Evolutionary conservation across 1,140 invertebrate genomes (phyloP).

Genomic region (Ylistrum balloti): DNA sequence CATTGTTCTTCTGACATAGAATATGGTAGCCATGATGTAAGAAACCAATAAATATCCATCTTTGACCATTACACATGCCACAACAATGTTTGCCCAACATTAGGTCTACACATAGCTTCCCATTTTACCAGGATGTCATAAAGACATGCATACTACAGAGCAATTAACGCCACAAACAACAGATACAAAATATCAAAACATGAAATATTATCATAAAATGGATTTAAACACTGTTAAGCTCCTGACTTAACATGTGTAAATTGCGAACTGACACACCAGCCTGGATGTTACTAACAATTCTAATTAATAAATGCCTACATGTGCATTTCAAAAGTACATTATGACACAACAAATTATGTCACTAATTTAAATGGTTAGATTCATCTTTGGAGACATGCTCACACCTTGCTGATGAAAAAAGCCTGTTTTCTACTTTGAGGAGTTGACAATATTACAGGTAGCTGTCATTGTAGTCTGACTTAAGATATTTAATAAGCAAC

Average conservation of each 20-base stretch:
- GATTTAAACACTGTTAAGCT: conserved; percentile 3
- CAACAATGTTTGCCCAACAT: neutral
- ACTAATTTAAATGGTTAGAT: conserved; percentile 19
- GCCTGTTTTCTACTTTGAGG: neutral
- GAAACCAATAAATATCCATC: too few relatives aligned
- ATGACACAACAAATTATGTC: conserved; percentile 17
- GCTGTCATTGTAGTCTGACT: neutral
- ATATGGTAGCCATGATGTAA: too few relatives aligned
- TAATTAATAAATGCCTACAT: conserved; percentile 36
- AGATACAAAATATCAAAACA: neutral
- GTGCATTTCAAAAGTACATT: conserved; percentile 29
- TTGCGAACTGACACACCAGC: neutral
- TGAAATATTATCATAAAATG: conserved; percentile 21
- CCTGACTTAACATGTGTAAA: conserved; percentile 11
- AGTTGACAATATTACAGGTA: neutral
- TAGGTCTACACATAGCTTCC: neutral
- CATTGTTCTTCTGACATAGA: too few relatives aligned
- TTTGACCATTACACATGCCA: too few relatives aligned
- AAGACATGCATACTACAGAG: neutral
- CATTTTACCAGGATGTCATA: neutral
- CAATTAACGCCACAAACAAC: neutral
- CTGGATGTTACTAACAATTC: neutral
- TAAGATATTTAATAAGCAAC: too few relatives aligned
- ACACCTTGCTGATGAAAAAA: neutral
- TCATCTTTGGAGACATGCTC: neutral